A percentile compares a stretch with the other conserved stretches of the same genome.
Evolutionary conservation across 2,113 vertebrate species (phyloP).

Genomic region (Lethenteron reissneri): DNA sequence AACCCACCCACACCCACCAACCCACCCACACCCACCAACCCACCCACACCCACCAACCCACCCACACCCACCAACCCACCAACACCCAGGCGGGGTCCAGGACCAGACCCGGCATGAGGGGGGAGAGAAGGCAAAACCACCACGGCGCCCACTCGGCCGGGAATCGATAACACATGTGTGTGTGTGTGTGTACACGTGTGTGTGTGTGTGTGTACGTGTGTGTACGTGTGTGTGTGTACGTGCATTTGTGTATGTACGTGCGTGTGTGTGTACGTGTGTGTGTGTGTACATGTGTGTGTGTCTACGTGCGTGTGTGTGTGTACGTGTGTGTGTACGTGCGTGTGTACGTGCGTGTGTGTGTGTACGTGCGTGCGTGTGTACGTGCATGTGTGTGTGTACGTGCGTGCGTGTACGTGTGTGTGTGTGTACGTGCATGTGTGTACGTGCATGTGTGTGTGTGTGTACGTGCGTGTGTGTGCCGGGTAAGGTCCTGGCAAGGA

Average conservation of each 20-base stretch:
- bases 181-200: not conserved
- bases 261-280: not conserved
- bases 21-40: too few species aligned
- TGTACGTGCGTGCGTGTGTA: conserved; percentile 1
- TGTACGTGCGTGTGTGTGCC: not conserved
- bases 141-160: too few species aligned
- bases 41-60: too few species aligned
- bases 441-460: not conserved
- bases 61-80: too few species aligned
- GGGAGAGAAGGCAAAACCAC: too few species aligned
- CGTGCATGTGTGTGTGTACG: not conserved
- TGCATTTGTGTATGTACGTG: not conserved
- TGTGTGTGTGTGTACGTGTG: not conserved
- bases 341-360: not conserved
- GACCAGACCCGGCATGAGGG: too few species aligned
- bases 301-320: not conserved
- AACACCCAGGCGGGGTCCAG: too few species aligned
- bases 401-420: not conserved
- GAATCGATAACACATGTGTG: too few species aligned
- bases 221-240: not conserved
- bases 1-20: too few species aligned
- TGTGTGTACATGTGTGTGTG: not conserved
- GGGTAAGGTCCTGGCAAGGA: too few species aligned
- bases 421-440: not conserved
- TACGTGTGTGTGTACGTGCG: not conserved